Evolutionary conservation across 2,113 vertebrate species (phyloP), one percentile per base, ranked within the genome.

Genomic region (Calyptomena viridis): DNA sequence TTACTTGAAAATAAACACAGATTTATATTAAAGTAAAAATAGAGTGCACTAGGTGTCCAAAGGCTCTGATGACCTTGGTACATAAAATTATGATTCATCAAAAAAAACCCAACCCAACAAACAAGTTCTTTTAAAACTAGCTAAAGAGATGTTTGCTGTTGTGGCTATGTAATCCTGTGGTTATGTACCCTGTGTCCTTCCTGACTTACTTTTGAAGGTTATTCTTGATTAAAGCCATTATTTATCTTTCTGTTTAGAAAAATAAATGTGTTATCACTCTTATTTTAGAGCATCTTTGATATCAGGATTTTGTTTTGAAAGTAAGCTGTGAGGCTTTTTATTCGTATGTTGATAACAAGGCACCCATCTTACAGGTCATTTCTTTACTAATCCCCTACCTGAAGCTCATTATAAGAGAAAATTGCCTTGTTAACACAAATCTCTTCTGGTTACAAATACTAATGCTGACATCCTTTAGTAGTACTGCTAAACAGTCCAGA

Each of bases 271-370:
- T 68, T 85, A 91, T 80, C 60, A 82, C n/a, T 80, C 71, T 80
- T 73, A 95, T 92, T 95, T 93, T 74, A 87, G 71, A 93, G 25
- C 31, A 83, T n/a, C 87, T 94, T 91, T 94, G 53, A 89, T 93
- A 91, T 55, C 71, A 91, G 93, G 95, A 44, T 52, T 13, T 35
- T 72, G 40, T 52, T 92, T 80, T 77, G 53, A 66, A 78, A 62
- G 49, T 59, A 71, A 91, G 76, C 28, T 58, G 55, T 44, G 10
- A 46, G 42, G 22, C 2, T 56, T 84, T 87, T 91, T 64, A 71
- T 94, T 86, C 68, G 42, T 80, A 12, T 63, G 55, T 55, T 74
- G 80, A 92, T 90, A 93, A 89, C 30, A 81, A 90, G 87, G 64
- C 47, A 78, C 15, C 4, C 20, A 73, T 78, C 14, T 87, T 68